Percentiles rank a stretch among this genome's conserved stretches.
phyloP scores from a whole-genome alignment of 2,888 invertebrate species.

The Psococerastis gibbosa region DNA sequence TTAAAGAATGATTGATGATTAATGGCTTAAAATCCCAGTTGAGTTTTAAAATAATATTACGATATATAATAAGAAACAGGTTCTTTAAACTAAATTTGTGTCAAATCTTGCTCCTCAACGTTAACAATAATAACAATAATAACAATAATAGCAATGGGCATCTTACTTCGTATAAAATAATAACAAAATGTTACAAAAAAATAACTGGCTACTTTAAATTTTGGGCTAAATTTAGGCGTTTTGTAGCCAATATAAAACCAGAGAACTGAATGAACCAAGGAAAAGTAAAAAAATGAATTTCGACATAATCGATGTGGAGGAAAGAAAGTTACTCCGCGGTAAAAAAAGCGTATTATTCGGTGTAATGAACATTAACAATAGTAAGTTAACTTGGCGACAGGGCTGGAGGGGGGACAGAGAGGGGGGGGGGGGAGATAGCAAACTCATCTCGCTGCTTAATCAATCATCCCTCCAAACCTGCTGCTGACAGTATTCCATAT shows the following conservation, averaged over 20 bases:
- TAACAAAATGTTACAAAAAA: background rate
- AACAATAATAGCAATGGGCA: too few relatives aligned
- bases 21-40: too few relatives aligned
- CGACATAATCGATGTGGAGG: background rate
- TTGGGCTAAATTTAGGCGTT: background rate
- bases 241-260: background rate
- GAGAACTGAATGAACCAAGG: background rate
- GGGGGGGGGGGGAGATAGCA: background rate
- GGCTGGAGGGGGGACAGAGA: background rate
- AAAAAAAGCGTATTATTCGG: background rate
- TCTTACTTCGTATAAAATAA: too few relatives aligned
- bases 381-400: background rate
- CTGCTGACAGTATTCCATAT: conserved; percentile 5
- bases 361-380: background rate
- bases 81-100: too few relatives aligned
- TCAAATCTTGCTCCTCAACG: too few relatives aligned
- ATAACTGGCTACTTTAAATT: background rate
- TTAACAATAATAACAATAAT: too few relatives aligned
- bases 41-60: too few relatives aligned
- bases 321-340: background rate
- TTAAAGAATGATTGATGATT: too few relatives aligned
- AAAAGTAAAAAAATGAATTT: background rate
- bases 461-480: conserved; percentile 6
- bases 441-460: background rate
- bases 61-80: too few relatives aligned